Percentiles rank a stretch among this genome's conserved stretches.
phyloP scores from a whole-genome alignment of 2,113 vertebrate genomes.

The Podilymbus podiceps region DNA sequence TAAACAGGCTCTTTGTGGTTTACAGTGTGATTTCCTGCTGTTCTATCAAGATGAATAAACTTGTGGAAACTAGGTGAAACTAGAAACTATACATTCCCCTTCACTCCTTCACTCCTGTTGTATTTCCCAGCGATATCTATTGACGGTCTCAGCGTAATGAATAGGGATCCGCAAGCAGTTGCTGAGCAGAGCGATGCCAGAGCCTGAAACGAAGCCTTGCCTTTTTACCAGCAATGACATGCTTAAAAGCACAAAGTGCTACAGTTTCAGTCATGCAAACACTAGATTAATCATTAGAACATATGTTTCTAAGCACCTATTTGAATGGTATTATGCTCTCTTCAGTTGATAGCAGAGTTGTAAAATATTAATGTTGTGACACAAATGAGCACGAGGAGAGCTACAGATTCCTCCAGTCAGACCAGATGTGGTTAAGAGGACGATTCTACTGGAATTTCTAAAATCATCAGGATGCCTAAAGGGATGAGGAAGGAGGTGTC shows the following conservation, averaged over 20 bases:
- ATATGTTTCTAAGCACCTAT: neutral
- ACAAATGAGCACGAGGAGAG: neutral
- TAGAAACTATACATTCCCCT: neutral
- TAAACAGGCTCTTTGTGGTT: neutral
- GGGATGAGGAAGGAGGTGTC: neutral
- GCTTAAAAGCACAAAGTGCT: neutral
- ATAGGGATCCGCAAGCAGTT: neutral
- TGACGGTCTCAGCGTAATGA: neutral
- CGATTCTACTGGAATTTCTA: neutral
- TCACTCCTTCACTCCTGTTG: neutral
- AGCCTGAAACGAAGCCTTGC: neutral
- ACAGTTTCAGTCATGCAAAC: neutral
- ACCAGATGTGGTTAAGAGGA: neutral
- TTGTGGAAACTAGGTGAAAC: neutral
- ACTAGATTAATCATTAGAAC: neutral
- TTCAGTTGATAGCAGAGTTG: neutral
- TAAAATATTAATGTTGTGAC: neutral
- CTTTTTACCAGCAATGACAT: constrained; percentile 1
- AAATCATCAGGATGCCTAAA: neutral
- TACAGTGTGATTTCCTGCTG: neutral
- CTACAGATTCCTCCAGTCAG: neutral
- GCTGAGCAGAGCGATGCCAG: neutral
- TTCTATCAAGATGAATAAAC: neutral
- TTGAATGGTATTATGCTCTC: neutral
- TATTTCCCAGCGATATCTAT: neutral